Evolutionary conservation across 2,113 vertebrate species (phyloP).

Genomic region (Parus major): DNA sequence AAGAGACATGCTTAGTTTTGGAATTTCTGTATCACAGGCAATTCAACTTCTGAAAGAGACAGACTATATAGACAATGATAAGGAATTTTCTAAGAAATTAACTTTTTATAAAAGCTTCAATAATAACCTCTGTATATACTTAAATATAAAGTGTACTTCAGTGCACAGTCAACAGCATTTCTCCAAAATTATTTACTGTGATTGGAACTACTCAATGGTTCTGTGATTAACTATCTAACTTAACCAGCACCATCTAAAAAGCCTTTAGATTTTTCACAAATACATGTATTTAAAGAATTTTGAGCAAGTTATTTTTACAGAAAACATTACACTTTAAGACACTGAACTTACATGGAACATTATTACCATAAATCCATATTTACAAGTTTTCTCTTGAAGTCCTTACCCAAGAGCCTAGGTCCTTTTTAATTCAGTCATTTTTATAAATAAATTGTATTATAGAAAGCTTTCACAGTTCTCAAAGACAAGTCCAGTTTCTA

Average conservation of each 20-base stretch:
- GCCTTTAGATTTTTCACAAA: not conserved
- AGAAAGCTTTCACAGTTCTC: constrained; percentile 34
- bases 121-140: not conserved
- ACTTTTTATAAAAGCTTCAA: not conserved
- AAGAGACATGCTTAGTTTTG: not conserved
- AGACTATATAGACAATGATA: not conserved
- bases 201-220: constrained; percentile 20
- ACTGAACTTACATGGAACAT: constrained; percentile 7
- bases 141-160: constrained; percentile 31
- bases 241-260: not conserved
- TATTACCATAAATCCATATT: constrained; percentile 48
- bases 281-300: not conserved
- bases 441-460: constrained; percentile 18
- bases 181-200: constrained; percentile 28
- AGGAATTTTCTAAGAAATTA: not conserved
- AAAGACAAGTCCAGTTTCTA: constrained; percentile 16
- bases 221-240: constrained; percentile 10
- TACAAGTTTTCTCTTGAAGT: constrained; percentile 53
- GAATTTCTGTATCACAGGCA: not conserved
- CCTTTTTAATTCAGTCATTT: not conserved
- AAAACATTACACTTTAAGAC: constrained; percentile 14
- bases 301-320: constrained; percentile 50
- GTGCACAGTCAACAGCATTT: constrained; percentile 17
- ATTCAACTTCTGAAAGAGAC: not conserved
- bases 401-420: not conserved